Percentiles rank a stretch among this genome's conserved stretches.
Evolutionary conservation across 1,140 invertebrate genomes (phyloP).

Genomic region (Diachasmimorpha longicaudata): DNA sequence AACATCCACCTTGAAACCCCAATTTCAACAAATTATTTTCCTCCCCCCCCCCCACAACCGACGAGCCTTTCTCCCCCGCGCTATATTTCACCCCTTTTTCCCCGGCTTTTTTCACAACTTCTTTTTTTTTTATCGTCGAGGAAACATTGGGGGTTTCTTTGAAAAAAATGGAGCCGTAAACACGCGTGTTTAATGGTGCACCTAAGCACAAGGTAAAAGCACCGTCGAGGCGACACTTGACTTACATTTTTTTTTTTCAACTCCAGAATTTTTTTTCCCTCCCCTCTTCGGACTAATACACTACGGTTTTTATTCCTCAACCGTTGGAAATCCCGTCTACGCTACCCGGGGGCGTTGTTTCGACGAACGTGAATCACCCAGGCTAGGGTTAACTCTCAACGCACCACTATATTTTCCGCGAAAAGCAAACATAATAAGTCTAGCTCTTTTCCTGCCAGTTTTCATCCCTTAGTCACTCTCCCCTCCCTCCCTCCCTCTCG

Average conservation of each 20-base stretch:
- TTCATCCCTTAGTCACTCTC: too few relatives aligned
- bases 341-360: background rate
- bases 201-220: background rate
- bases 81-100: too few relatives aligned
- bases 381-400: conserved; percentile 3
- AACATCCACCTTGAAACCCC: too few relatives aligned
- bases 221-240: background rate
- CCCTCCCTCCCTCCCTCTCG: too few relatives aligned
- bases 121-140: background rate
- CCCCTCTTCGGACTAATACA: background rate
- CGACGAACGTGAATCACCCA: background rate
- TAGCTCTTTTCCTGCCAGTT: background rate
- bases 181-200: background rate
- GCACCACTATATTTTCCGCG: background rate
- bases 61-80: too few relatives aligned
- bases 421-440: conserved; percentile 21
- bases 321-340: background rate
- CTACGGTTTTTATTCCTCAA: background rate
- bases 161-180: background rate
- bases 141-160: background rate
- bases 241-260: background rate
- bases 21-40: too few relatives aligned
- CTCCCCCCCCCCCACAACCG: too few relatives aligned
- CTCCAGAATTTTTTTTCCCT: background rate
- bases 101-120: too few relatives aligned